Conservation (phyloP, 2,888 invertebrate species). For the Cataglyphis cursor region DNA sequence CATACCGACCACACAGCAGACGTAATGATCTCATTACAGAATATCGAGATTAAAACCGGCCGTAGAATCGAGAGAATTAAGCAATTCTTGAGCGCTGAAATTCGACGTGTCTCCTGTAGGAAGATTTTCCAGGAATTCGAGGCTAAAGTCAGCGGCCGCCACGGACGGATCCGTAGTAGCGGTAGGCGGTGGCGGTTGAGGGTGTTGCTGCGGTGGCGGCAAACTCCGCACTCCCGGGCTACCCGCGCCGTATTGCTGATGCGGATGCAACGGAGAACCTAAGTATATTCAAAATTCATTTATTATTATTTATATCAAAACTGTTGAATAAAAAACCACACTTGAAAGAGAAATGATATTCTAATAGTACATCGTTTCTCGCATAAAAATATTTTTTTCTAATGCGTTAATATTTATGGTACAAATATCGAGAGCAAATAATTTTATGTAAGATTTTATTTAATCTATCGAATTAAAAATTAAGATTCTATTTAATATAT, state of each 20-base stretch:
- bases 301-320: background rate
- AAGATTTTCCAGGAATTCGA: constrained; percentile 95
- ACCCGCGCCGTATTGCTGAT: constrained; percentile 85
- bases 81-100: constrained; percentile 93
- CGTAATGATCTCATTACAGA: constrained; percentile 78
- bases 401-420: background rate
- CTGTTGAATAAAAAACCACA: background rate
- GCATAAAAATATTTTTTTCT: background rate
- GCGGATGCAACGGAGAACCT: constrained; percentile 86
- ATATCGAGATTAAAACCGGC: constrained; percentile 87
- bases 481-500: background rate
- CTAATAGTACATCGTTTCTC: background rate
- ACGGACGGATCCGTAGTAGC: constrained; percentile 82
- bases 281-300: constrained; percentile 19
- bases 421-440: background rate
- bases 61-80: constrained; percentile 94
- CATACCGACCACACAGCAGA: constrained; percentile 61
- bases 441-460: background rate
- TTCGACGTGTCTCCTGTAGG: constrained; percentile 92
- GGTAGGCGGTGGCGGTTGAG: constrained; percentile 78
- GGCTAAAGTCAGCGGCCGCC: constrained; percentile 90
- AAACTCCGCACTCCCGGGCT: constrained; percentile 84
- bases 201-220: constrained; percentile 76
- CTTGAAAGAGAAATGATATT: background rate
- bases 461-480: background rate